A percentile compares a stretch with the other conserved stretches of the same genome.
Conservation (phyloP, 2,113 vertebrate species). For the Marmota flaviventris region DNA sequence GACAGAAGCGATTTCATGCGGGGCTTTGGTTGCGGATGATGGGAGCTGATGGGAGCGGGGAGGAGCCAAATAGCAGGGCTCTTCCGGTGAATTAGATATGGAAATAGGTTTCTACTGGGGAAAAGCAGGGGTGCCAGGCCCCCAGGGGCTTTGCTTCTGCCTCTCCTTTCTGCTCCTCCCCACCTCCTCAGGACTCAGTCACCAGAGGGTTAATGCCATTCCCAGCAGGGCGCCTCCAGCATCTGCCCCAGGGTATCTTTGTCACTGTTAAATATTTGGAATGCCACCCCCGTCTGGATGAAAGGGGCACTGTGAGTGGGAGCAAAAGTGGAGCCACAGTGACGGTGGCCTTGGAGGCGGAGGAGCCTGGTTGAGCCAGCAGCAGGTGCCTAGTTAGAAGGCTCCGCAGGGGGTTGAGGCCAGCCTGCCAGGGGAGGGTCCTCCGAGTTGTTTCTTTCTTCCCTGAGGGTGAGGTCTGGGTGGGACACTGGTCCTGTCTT, state of each 20-base stretch:
- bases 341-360: not conserved
- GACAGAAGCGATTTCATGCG: not conserved
- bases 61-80: not conserved
- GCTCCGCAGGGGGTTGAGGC: not conserved
- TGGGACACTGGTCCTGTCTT: not conserved
- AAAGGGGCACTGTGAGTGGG: not conserved
- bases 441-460: not conserved
- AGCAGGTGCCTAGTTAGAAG: no score
- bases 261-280: not conserved
- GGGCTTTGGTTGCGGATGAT: not conserved
- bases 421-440: not conserved
- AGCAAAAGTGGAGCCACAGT: not conserved
- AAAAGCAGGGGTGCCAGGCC: not conserved
- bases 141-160: no score
- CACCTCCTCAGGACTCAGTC: rapidly evolving
- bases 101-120: rapidly evolving
- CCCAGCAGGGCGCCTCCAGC: not conserved
- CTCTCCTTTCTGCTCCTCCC: rapidly evolving
- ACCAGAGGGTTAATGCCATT: not conserved
- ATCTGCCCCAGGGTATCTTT: not conserved
- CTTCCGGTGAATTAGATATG: rapidly evolving
- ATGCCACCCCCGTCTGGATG: not conserved
- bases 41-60: not conserved
- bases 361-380: not conserved
- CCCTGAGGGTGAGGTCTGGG: not conserved